A percentile compares a stretch with the other conserved stretches of the same genome.
These are phyloP conservation scores for Dufourea novaeangliae DNA, from an alignment of 1,140 invertebrate genomes.

Conservation along the genomic window DNA sequence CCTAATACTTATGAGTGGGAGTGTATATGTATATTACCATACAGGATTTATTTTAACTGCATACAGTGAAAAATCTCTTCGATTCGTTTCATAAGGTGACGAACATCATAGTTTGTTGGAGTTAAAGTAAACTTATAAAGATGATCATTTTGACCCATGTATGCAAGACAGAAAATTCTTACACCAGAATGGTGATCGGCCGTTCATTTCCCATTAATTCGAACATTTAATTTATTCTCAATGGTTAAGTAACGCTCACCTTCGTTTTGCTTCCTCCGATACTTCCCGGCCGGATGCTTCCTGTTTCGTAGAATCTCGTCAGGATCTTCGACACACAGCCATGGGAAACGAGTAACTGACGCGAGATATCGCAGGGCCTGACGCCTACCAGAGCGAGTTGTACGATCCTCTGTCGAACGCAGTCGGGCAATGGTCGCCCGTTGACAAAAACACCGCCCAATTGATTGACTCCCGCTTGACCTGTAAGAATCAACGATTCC, in stretches of 20 bases:
- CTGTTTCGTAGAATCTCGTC: slow-evolving; percentile 97
- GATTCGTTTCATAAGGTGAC: too few species aligned
- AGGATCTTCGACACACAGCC: slow-evolving; percentile 99
- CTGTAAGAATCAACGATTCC: slow-evolving; percentile 81
- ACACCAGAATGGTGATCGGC: too few species aligned
- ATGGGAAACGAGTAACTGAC: slow-evolving; percentile 96
- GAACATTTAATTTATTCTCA: too few species aligned
- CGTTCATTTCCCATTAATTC: too few species aligned
- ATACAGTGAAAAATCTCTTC: too few species aligned
- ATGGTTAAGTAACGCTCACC: slow-evolving; percentile 81
- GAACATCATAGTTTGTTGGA: too few species aligned
- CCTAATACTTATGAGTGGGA: too few species aligned
- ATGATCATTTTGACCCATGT: too few species aligned
- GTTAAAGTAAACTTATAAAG: too few species aligned
- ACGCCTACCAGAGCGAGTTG: slow-evolving; percentile 95
- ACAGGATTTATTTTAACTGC: too few species aligned
- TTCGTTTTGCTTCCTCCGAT: slow-evolving; percentile 96
- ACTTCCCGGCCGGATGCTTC: slow-evolving; percentile 94
- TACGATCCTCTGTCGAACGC: slow-evolving; percentile 95
- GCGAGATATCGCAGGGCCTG: slow-evolving; percentile 96
- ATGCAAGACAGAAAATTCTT: too few species aligned
- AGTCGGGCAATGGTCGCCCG: slow-evolving; percentile 95
- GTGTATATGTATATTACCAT: too few species aligned
- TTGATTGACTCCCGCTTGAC: slow-evolving; percentile 97
- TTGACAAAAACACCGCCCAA: slow-evolving; percentile 98